Base-by-base conservation (phyloP, 2,113 vertebrate species). In the Pomatorhinus ruficollis region DNA sequence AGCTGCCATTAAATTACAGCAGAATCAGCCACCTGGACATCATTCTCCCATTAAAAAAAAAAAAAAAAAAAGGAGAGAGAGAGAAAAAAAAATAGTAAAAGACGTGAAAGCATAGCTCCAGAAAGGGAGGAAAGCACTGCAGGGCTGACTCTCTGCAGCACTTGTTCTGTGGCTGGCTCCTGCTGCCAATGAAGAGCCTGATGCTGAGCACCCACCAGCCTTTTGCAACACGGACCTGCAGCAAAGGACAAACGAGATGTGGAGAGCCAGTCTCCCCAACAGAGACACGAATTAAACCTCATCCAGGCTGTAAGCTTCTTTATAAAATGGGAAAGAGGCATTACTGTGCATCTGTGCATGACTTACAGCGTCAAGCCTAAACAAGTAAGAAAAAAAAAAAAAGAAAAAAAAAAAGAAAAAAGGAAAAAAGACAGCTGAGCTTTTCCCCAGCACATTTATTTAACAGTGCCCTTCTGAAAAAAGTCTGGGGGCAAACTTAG, bases 11-110 rank as follows among this genome's bases (percentile, higher is more conserved):
- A 84, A 82, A 95, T 79, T 85, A 75, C n/a, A 79, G 77, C 69
- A 87, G 57, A 87, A 95, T 79, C 93, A 93, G 91, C 78, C 94
- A 96, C 95, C 87, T 95, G 94, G 88, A 93, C 81, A 94, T 82
- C 49, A 82, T 64, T 79, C 52, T 78, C 57, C n/a, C 24, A 49
- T 13, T 31, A 22, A 16, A 16, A 27, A 15, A 30, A 52, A 53
- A 31, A 31, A 11, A 18, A 23, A 49, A 37, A 30, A 39, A 10
- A 15, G 20, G 42, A 37, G 22, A 39, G 9, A 17, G 30, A 44
- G 30, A 30, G 30, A 6, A 35, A 24, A 37, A 6, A 24, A 37
- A 39, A 49, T 25, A 8, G 12, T 7, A 12, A 33, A 64, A 85
- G 23, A 84, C 45, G 25, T n/a, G n/a, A 44, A 70, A 77, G 39